Conservation (phyloP, 2,888 invertebrate species). For the Ennomos quercinarius region DNA sequence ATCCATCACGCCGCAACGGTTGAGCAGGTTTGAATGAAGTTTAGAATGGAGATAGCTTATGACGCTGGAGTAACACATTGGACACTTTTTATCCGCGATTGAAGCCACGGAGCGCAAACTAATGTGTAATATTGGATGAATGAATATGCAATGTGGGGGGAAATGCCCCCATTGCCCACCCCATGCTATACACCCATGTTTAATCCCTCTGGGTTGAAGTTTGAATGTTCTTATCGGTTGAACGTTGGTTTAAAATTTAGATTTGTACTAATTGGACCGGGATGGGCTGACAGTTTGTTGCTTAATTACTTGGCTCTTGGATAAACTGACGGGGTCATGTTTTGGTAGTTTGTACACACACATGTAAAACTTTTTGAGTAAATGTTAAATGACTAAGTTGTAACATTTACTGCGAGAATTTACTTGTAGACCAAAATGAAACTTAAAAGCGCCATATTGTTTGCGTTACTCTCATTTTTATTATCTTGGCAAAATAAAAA, state of each 20-base stretch:
- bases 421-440: too few species aligned
- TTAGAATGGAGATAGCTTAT: too few species aligned
- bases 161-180: not conserved
- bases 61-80: too few species aligned
- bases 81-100: too few species aligned
- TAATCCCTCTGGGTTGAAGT: slow-evolving; percentile 36
- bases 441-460: too few species aligned
- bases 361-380: not conserved
- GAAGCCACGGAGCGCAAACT: too few species aligned
- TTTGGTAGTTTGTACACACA: slow-evolving; percentile 15
- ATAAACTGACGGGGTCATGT: slow-evolving; percentile 25
- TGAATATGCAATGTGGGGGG: not conserved
- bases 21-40: too few species aligned
- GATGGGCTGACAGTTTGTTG: slow-evolving; percentile 32
- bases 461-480: too few species aligned
- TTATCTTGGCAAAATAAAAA: too few species aligned
- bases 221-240: slow-evolving; percentile 40
- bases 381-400: slow-evolving; percentile 1
- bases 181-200: slow-evolving; percentile 4
- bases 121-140: too few species aligned
- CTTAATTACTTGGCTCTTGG: slow-evolving; percentile 27
- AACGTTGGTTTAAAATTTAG: slow-evolving; percentile 38
- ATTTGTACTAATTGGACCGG: slow-evolving; percentile 32
- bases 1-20: too few species aligned
- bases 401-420: not conserved